These are phyloP conservation scores for Sprattus sprattus DNA, from an alignment of 2,113 vertebrate species.

Conservation along the genomic window DNA sequence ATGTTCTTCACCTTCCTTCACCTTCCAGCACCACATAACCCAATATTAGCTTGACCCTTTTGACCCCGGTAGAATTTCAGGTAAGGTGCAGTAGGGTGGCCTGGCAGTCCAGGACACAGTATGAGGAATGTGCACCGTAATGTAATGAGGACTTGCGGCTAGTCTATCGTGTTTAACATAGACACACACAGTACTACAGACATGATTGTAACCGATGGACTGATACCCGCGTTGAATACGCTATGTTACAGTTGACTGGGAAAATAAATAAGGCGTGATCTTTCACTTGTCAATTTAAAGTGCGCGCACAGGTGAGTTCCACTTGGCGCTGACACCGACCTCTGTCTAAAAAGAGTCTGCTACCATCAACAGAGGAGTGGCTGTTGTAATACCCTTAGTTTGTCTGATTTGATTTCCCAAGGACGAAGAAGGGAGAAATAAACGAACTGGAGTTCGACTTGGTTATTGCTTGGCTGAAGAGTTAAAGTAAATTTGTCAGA, in stretches of 20 bases:
- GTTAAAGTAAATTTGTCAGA: background rate
- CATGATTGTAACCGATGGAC: no score
- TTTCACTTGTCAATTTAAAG: background rate
- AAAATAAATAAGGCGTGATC: background rate
- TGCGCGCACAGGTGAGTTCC: constrained; percentile 13
- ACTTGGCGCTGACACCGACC: background rate
- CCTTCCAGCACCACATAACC: background rate
- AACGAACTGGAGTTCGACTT: background rate
- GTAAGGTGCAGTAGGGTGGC: background rate
- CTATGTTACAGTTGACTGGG: no score
- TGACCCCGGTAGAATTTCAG: background rate
- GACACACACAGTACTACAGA: no score
- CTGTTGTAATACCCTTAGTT: background rate
- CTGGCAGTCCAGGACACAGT: background rate
- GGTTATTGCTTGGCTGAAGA: background rate
- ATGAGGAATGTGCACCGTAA: background rate
- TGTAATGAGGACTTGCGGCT: background rate
- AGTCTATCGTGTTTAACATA: background rate
- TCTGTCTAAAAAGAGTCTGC: background rate
- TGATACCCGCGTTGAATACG: no score
- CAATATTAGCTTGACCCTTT: no score
- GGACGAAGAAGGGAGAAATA: background rate
- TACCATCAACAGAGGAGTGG: constrained; percentile 19
- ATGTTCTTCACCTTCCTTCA: no score
- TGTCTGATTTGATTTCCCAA: background rate